These are phyloP conservation scores for Zaprionus ghesquierei DNA, from an alignment of 1,140 invertebrate species.

Conservation along the genomic window DNA sequence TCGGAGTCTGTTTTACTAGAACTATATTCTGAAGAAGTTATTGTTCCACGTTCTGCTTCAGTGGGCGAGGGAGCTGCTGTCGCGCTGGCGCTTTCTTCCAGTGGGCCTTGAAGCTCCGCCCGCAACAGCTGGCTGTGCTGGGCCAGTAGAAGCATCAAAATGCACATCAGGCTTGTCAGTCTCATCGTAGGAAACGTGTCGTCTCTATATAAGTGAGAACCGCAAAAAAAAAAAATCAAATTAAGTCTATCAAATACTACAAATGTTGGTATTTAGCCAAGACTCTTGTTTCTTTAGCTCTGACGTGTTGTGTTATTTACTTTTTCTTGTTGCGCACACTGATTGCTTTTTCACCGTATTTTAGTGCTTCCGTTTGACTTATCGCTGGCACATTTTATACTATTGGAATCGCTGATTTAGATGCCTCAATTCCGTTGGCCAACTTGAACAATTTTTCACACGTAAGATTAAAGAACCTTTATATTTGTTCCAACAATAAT, in stretches of 20 bases:
- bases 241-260: conserved; percentile 23
- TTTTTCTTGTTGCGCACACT: conserved; percentile 51
- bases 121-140: conserved; percentile 34
- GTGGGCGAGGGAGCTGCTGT: conserved; percentile 2
- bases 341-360: conserved; percentile 31
- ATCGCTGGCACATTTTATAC: conserved; percentile 53
- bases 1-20: conserved; percentile 19
- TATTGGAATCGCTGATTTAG: conserved; percentile 5
- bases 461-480: conserved; percentile 68
- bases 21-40: conserved; percentile 19
- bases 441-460: conserved; percentile 60
- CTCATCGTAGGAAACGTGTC: conserved; percentile 44
- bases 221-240: not conserved
- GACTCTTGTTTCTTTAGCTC: conserved; percentile 44
- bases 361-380: conserved; percentile 12
- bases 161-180: conserved; percentile 32
- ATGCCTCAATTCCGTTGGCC: conserved; percentile 10
- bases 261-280: conserved; percentile 21
- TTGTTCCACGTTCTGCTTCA: not conserved
- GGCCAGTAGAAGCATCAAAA: conserved; percentile 43
- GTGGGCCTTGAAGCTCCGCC: conserved; percentile 59
- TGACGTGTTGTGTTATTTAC: conserved; percentile 80
- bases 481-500: conserved; percentile 65
- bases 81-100: conserved; percentile 32
- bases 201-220: not conserved